Conservation (phyloP, 2,113 vertebrate species). For the Hipposideros armiger region DNA sequence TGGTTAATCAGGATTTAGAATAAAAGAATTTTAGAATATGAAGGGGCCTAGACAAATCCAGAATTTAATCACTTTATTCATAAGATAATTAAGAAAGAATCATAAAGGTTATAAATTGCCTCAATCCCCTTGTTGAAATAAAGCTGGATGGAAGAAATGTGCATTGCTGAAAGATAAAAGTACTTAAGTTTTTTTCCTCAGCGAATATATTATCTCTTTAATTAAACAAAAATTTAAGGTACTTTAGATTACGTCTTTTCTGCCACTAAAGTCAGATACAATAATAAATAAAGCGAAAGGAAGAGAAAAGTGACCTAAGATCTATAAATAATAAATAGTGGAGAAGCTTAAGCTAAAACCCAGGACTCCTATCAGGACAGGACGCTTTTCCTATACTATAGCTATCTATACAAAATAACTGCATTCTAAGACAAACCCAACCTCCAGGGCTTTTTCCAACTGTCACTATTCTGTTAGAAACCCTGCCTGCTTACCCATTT, state of each 20-base stretch:
- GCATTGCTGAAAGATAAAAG: neutral
- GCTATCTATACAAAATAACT: neutral
- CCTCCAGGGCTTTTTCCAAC: neutral
- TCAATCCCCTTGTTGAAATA: constrained; percentile 22
- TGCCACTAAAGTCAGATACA: neutral
- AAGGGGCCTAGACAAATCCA: neutral
- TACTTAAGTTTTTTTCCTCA: neutral
- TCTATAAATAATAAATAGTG: neutral
- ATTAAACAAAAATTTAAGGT: constrained; percentile 1
- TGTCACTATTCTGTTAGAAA: neutral
- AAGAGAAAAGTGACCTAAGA: neutral
- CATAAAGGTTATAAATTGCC: neutral
- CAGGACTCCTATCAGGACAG: neutral
- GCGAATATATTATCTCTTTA: neutral
- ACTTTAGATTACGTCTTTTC: constrained; percentile 10
- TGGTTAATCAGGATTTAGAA: constrained; percentile 26
- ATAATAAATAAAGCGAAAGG: neutral
- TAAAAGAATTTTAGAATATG: constrained; percentile 5
- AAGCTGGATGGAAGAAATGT: neutral
- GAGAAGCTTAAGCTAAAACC: constrained; percentile 18
- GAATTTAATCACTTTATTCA: constrained; percentile 23
- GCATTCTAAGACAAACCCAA: neutral
- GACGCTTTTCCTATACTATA: neutral
- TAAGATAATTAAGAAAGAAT: constrained; percentile 21
- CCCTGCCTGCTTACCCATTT: neutral